Base-by-base conservation (phyloP, 2,113 vertebrate species). In the Colistium nudipinnis region DNA sequence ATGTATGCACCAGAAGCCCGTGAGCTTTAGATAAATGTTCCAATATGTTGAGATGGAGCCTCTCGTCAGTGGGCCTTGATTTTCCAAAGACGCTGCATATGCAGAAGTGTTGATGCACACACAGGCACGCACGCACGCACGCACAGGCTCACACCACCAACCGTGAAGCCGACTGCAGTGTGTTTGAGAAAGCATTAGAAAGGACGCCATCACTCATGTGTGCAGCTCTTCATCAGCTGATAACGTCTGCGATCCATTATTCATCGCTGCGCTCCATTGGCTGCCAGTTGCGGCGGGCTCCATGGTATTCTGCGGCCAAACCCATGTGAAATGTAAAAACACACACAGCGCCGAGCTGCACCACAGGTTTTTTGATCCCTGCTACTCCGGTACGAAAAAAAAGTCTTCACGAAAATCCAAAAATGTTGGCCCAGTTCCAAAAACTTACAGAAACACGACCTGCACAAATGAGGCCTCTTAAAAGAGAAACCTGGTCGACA, bases 211-310 rank as follows among this genome's bases (percentile, higher is more conserved):
- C 19, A 17, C 65, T 85, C 80, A 65, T 72, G 68, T 56, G 60
- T 51, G 38, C 19, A 12, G 62, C 56, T 68, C 49, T 71, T 80
- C 38, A 82, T 85, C 74, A 74, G 54, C 73, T 69, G 71, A 82
- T 87, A 70, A 85, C 63, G 27, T 45, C 78, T 55, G 24, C 48
- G 69, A 85, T 85, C 84, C 76, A 85, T 90, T 74, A 85, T 78
- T 84, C 77, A 78, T 65, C 4, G 17, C 54, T 62, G 22, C 10
- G 45, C 62, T 52, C 60, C 33, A 4, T 60, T 67, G 67, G 27
- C 55, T 63, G 77, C 69, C 57, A 63, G 47, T 61, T 36, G 24
- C 19, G 59, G 41, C 47, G 44, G n/a, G 74, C 45, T 61, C 48
- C 16, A 47, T 60, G 22, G 52, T 55, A 47, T 31, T 11, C 45